Conservation (phyloP, 30 jellyfish, hydroid and myxozoan species). For the Phacellophora camtschatica region DNA sequence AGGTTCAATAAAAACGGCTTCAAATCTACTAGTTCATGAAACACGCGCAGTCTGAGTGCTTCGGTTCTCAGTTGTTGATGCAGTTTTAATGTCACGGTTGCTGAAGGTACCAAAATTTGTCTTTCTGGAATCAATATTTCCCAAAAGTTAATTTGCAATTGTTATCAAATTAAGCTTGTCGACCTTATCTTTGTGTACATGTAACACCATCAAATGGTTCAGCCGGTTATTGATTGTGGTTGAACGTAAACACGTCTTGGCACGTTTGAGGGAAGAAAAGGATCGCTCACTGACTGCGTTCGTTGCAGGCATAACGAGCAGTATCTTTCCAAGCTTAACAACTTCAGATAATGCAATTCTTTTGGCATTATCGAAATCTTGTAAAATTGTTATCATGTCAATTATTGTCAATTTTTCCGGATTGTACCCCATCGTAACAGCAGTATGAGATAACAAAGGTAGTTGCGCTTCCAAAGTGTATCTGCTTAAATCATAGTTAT, state of each 20-base stretch:
- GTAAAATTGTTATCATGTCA: slow-evolving; percentile 11
- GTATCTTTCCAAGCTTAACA: neutral
- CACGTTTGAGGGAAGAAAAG: slow-evolving; percentile 31
- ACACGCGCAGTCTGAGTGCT: too few species aligned
- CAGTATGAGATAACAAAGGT: neutral
- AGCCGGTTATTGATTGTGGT: slow-evolving; percentile 19
- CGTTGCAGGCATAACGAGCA: slow-evolving; percentile 58
- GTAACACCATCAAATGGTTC: slow-evolving; percentile 9
- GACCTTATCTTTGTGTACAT: neutral
- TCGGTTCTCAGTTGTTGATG: too few species aligned
- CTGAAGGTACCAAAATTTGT: too few species aligned
- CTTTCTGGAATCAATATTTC: too few species aligned
- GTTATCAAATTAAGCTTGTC: slow-evolving; percentile 2
- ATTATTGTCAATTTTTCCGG: neutral
- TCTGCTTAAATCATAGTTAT: neutral
- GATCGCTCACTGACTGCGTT: slow-evolving; percentile 45
- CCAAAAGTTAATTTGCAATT: too few species aligned
- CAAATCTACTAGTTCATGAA: too few species aligned
- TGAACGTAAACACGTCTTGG: slow-evolving; percentile 18
- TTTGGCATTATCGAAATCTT: slow-evolving; percentile 3
- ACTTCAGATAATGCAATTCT: slow-evolving; percentile 40
- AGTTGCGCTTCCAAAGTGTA: neutral
- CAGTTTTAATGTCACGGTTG: too few species aligned
- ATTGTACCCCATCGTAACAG: neutral
- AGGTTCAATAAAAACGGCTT: too few species aligned